Evolutionary conservation across 1,140 invertebrate species (phyloP), one percentile per base, ranked within the genome.

Genomic region (Drosophila melanogaster): DNA sequence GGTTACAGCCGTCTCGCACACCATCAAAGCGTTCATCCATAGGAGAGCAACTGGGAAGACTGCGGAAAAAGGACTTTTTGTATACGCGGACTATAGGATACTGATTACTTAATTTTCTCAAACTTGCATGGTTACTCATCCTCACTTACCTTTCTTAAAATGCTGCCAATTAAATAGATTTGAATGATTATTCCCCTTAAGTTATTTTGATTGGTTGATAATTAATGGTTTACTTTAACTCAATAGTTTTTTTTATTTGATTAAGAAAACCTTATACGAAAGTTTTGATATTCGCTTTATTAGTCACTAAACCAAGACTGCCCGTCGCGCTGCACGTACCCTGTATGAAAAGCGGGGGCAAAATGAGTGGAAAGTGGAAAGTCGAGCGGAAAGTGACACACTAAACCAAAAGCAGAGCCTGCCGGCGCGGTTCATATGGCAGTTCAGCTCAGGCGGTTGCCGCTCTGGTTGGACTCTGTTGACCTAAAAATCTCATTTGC

Each of bases 401-500:
- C 41, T 89, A 79, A 83, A 66, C 47, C 67, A 49, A 43, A 46
- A 53, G 60, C 71, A 57, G 61, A 19, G 38, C 59, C 59, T 56
- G 51, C 41, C 26, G 22, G 65, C 44, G 47, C 30, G 51, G 71
- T 75, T 75, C 71, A 75, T 75, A 58, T 74, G 61, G 56, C 67
- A 73, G 57, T 57, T 44, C 76, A 47, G 37, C n/a, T 41, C 41
- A 44, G 49, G 69, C 56, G 46, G 59, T 70, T 70, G 66, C 35
- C 66, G 64, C 70, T 58, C 70, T 56, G 62, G 61, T 81, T 75
- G 72, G 77, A 90, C 84, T 90, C 70, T 90, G 85, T 90, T 90
- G 85, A 90, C 85, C 85, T 90, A 90, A 90, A 90, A 90, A 90
- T 90, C 85, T 90, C 80, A 90, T 90, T 90, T 90, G 72, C 79